A percentile compares a stretch with the other conserved stretches of the same genome.
Conservation (phyloP, 2,797 vertebrate species). For the Otus scops region DNA sequence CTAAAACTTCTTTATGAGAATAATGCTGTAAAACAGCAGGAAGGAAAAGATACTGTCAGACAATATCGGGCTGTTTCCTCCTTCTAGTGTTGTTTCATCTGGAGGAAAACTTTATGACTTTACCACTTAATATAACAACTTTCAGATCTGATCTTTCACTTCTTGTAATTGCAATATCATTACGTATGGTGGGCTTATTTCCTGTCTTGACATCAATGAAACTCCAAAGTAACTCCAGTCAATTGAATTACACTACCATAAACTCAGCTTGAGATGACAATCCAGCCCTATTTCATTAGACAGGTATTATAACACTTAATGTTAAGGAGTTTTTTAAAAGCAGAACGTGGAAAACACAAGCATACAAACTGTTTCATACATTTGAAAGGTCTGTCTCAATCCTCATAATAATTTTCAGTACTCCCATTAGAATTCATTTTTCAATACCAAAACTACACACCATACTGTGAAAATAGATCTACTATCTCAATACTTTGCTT, state of each 20-base stretch:
- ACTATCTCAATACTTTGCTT: background rate
- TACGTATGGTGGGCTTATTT: background rate
- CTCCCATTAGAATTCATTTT: background rate
- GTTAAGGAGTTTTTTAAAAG: background rate
- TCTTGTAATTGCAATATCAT: background rate
- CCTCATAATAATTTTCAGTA: background rate
- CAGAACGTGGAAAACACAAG: background rate
- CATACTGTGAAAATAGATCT: background rate
- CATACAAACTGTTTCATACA: background rate
- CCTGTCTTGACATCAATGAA: background rate
- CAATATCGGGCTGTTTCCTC: background rate
- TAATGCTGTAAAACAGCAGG: background rate
- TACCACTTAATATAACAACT: background rate
- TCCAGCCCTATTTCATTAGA: background rate
- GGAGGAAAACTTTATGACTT: background rate
- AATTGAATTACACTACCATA: background rate
- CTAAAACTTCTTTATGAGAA: background rate
- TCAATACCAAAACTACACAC: background rate
- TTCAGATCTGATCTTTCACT: background rate
- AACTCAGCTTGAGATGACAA: background rate
- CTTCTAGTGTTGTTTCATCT: background rate
- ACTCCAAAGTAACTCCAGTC: background rate
- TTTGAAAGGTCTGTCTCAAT: background rate
- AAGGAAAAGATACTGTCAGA: background rate
- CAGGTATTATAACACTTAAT: background rate